These are phyloP conservation scores for Equus quagga DNA, from an alignment of 2,113 vertebrate species.

Conservation along the genomic window DNA sequence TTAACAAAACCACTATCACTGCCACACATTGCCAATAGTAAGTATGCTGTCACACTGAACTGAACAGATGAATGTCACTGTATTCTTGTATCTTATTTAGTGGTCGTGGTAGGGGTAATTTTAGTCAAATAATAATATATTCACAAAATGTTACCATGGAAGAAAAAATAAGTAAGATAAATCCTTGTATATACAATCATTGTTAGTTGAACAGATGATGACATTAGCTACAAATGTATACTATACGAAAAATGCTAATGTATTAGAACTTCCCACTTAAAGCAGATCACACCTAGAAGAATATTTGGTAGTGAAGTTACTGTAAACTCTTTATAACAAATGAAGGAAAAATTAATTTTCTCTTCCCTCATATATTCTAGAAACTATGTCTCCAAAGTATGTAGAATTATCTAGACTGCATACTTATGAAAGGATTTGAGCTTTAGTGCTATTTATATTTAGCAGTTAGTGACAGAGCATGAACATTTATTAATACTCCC, in stretches of 20 bases:
- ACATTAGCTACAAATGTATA: not conserved
- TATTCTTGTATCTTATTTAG: not conserved
- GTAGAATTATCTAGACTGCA: conserved; percentile 57
- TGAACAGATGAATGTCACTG: not conserved
- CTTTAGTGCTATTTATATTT: conserved; percentile 79
- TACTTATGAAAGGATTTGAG: conserved; percentile 59
- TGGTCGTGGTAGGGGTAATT: not conserved
- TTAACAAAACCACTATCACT: not conserved
- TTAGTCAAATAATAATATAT: not conserved
- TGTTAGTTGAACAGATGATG: not conserved
- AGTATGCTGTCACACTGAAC: not conserved
- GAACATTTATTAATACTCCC: conserved; percentile 82
- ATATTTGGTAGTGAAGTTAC: not conserved
- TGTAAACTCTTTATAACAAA: not conserved
- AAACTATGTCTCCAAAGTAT: not conserved
- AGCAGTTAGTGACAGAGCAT: conserved; percentile 80
- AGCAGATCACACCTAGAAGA: not conserved
- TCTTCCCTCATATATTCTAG: not conserved
- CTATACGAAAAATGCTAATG: not conserved
- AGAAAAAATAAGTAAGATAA: conserved; percentile 16
- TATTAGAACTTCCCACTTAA: not conserved
- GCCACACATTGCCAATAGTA: not conserved
- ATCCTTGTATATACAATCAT: conserved; percentile 8
- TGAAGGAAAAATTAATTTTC: not conserved
- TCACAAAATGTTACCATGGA: not conserved